These are phyloP conservation scores for Ophion obscuratus DNA, from an alignment of 2,888 invertebrate genomes.

Conservation along the genomic window DNA sequence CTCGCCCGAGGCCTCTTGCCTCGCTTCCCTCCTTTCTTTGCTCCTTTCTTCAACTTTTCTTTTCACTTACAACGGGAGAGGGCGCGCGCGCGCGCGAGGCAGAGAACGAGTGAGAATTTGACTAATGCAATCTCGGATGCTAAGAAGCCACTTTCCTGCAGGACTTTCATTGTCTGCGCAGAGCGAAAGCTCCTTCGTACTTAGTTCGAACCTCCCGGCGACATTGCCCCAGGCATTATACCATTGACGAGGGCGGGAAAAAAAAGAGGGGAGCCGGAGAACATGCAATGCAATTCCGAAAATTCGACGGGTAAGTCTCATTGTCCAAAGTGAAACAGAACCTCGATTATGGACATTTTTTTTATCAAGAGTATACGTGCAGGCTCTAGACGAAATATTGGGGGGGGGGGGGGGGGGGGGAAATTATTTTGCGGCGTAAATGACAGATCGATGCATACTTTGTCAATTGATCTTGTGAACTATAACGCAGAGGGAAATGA, in stretches of 20 bases:
- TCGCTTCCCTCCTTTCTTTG: slow-evolving; percentile 14
- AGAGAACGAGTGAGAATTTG: slow-evolving; percentile 77
- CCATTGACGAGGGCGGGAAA: not conserved
- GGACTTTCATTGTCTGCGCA: slow-evolving; percentile 72
- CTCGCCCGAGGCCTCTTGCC: slow-evolving; percentile 31
- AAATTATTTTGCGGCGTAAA: not conserved
- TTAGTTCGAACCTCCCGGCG: slow-evolving; percentile 61
- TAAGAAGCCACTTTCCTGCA: slow-evolving; percentile 78
- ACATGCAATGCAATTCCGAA: slow-evolving; percentile 19
- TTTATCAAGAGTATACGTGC: not conserved
- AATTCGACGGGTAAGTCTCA: slow-evolving; percentile 19
- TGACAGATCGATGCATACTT: not conserved
- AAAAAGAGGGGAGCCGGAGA: not conserved
- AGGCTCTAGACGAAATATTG: not conserved
- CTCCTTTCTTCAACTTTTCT: slow-evolving; percentile 62
- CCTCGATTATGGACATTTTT: slow-evolving; percentile 31
- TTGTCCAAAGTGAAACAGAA: slow-evolving; percentile 1
- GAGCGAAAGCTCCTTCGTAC: slow-evolving; percentile 71
- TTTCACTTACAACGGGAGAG: slow-evolving; percentile 59
- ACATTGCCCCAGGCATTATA: slow-evolving; percentile 41
- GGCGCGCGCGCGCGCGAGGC: not conserved
- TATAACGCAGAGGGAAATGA: not conserved
- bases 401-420: not conserved
- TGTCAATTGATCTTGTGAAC: not conserved
- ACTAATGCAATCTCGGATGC: slow-evolving; percentile 81